A percentile compares a stretch with the other conserved stretches of the same genome.
Conservation (phyloP, 2,113 vertebrate genomes). For the Lasiurus borealis region DNA sequence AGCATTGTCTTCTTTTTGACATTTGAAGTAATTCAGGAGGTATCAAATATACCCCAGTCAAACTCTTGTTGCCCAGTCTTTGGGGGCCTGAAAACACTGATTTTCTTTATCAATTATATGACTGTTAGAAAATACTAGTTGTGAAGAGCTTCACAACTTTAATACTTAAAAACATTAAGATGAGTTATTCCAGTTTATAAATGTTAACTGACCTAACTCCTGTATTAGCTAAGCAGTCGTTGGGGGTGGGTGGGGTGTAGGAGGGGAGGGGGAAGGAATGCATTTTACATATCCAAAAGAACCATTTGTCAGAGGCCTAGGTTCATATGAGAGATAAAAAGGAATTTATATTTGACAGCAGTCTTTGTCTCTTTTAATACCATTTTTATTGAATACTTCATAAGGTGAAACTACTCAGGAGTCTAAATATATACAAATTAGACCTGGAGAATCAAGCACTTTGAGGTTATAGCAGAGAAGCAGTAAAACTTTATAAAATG, state of each 20-base stretch:
- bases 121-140: conserved; percentile 31
- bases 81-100: neutral
- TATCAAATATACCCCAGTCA: neutral
- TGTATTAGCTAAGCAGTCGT: conserved; percentile 59
- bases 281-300: conserved; percentile 64
- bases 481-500: conserved; percentile 76
- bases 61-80: conserved; percentile 1
- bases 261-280: accelerated
- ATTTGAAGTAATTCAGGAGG: conserved; percentile 32
- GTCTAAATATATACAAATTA: conserved; percentile 79
- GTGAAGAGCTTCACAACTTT: neutral
- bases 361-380: conserved; percentile 79
- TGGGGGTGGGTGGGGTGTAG: neutral
- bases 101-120: neutral
- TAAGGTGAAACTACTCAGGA: conserved; percentile 72
- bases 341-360: conserved; percentile 74
- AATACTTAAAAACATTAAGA: neutral
- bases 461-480: conserved; percentile 59
- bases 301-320: conserved; percentile 61
- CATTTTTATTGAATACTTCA: conserved; percentile 82
- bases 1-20: conserved; percentile 19
- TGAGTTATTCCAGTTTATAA: conserved; percentile 49
- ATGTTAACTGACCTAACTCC: conserved; percentile 55
- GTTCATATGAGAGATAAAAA: conserved; percentile 73
- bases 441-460: conserved; percentile 62